Evolutionary conservation across 1,140 invertebrate species (phyloP).

Genomic region (Philotrypesis tridentata): DNA sequence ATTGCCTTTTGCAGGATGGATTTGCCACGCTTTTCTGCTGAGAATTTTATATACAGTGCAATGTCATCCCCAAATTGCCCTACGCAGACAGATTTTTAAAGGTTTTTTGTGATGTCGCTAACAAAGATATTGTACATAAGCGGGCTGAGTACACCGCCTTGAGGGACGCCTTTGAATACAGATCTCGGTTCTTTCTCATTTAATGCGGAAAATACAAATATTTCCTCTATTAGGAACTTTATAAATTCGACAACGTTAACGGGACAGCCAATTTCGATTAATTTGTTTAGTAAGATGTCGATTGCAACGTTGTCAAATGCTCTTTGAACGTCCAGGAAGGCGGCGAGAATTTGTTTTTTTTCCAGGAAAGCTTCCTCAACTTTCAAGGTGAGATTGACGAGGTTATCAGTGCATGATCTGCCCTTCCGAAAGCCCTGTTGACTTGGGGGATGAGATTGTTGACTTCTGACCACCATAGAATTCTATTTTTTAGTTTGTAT

Average conservation of each 20-base stretch:
- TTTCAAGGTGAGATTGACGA: neutral
- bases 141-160: no score
- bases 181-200: neutral
- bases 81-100: no score
- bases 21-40: no score
- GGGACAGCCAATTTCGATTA: no score
- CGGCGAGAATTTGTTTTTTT: neutral
- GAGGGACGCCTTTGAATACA: neutral
- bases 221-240: neutral
- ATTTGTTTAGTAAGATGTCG: neutral
- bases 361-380: neutral
- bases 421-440: constrained; percentile 7
- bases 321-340: neutral
- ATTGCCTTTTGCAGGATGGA: no score
- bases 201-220: neutral
- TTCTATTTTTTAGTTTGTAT: no score
- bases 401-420: neutral
- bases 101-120: no score
- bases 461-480: neutral
- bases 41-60: neutral
- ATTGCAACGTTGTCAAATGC: neutral
- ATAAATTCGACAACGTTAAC: neutral
- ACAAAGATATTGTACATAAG: no score
- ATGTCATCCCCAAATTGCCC: neutral
- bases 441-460: neutral